phyloP scores from a whole-genome alignment of 1,140 invertebrate species.

The Sycophaga agraensis region DNA sequence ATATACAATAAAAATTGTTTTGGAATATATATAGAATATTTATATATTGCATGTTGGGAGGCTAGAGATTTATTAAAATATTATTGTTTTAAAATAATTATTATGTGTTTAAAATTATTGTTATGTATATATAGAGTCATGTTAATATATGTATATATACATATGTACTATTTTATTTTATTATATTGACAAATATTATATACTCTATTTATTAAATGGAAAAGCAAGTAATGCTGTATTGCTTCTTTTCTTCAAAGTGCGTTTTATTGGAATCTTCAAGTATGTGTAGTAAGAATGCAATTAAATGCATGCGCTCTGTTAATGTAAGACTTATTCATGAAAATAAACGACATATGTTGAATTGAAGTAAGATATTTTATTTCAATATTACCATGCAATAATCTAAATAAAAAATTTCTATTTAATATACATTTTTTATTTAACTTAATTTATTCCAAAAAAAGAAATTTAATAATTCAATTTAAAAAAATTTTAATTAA shows the following conservation, averaged over 20 bases:
- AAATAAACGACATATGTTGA: slow-evolving; percentile 18
- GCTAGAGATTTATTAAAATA: too few relatives aligned
- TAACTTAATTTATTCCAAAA: too few relatives aligned
- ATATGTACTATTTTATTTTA: slow-evolving; percentile 31
- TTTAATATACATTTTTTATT: too few relatives aligned
- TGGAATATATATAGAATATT: background rate
- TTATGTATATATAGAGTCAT: slow-evolving; percentile 17
- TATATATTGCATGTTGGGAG: too few relatives aligned
- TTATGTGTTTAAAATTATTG: slow-evolving; percentile 8
- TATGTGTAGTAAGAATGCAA: background rate
- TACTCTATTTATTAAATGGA: slow-evolving; percentile 12
- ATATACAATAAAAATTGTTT: background rate
- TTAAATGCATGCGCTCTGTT: background rate
- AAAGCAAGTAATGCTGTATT: background rate
- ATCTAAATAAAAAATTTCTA: background rate
- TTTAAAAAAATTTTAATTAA: too few relatives aligned
- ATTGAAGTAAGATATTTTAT: background rate
- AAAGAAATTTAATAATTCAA: too few relatives aligned
- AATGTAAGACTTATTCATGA: slow-evolving; percentile 5
- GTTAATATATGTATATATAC: slow-evolving; percentile 29
- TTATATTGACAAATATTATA: background rate
- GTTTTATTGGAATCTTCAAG: background rate
- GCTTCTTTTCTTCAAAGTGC: background rate
- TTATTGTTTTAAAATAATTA: background rate
- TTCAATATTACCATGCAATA: background rate